Evolutionary conservation across 2,797 vertebrate species (phyloP).

Genomic region (Lacerta agilis): DNA sequence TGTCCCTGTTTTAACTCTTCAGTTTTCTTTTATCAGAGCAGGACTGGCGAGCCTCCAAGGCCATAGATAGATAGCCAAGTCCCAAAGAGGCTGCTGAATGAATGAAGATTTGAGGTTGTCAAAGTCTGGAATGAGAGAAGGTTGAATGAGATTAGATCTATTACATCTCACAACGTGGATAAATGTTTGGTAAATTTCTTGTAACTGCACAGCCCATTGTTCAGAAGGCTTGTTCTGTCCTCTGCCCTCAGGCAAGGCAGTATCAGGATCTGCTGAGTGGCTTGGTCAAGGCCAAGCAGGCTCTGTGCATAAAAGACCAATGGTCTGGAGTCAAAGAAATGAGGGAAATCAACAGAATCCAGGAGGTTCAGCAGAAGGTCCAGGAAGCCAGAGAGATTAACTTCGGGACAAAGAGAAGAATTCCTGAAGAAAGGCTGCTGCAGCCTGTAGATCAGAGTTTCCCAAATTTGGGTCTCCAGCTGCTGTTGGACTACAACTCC

Average conservation of each 20-base stretch:
- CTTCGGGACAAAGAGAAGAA: not conserved
- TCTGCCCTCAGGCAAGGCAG: not conserved
- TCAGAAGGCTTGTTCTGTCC: not conserved
- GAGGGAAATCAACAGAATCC: not conserved
- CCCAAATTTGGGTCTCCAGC: no score
- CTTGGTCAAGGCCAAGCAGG: not conserved
- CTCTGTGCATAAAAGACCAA: not conserved
- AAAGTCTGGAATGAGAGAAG: slow-evolving; percentile 22
- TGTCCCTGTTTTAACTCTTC: slow-evolving; percentile 39
- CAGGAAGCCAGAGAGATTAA: not conserved
- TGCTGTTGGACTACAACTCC: no score
- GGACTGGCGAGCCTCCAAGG: slow-evolving; percentile 46
- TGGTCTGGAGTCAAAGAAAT: not conserved
- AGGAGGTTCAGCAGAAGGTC: not conserved
- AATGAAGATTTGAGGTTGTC: slow-evolving; percentile 36
- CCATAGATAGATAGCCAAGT: not conserved
- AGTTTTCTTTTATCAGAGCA: slow-evolving; percentile 55
- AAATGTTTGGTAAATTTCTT: slow-evolving; percentile 15
- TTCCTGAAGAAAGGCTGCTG: not conserved
- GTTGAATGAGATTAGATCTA: slow-evolving; percentile 31
- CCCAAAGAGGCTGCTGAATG: slow-evolving; percentile 57
- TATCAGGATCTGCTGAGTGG: not conserved
- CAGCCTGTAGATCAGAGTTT: not conserved
- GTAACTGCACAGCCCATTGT: slow-evolving; percentile 11
- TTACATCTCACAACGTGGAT: slow-evolving; percentile 13